phyloP scores from a whole-genome alignment of 2,888 invertebrate species.

The Agrypnus murinus region DNA sequence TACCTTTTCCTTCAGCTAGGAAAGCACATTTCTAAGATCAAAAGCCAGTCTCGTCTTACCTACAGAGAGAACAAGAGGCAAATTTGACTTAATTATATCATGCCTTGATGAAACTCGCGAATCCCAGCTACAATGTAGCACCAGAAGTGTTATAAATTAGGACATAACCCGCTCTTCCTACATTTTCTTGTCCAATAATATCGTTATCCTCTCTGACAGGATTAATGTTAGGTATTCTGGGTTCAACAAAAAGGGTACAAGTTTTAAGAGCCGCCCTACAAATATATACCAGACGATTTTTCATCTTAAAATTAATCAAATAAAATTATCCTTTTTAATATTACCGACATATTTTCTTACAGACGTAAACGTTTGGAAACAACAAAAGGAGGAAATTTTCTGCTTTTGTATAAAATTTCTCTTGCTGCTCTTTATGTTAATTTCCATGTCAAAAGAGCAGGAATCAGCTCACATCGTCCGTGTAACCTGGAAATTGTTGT shows the following conservation, averaged over 20 bases:
- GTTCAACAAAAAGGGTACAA: slow-evolving; percentile 9
- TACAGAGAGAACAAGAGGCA: slow-evolving; percentile 33
- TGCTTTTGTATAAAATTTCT: slow-evolving; percentile 15
- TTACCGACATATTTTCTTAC: slow-evolving; percentile 5
- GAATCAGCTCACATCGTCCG: slow-evolving; percentile 36
- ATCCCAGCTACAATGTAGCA: slow-evolving; percentile 38
- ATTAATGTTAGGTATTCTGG: slow-evolving; percentile 13
- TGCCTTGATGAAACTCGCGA: slow-evolving; percentile 37
- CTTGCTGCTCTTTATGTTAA: slow-evolving; percentile 29
- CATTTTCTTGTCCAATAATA: slow-evolving; percentile 32
- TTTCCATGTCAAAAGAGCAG: slow-evolving; percentile 33
- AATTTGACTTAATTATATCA: slow-evolving; percentile 43
- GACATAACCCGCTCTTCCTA: slow-evolving; percentile 38
- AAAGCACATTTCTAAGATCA: slow-evolving; percentile 17
- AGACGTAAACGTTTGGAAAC: background rate
- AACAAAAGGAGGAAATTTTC: slow-evolving; percentile 9
- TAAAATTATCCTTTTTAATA: background rate
- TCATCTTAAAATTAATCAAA: background rate
- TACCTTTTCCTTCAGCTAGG: slow-evolving; percentile 16
- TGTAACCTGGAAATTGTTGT: slow-evolving; percentile 30
- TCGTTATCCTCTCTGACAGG: slow-evolving; percentile 4
- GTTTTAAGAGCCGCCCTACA: background rate
- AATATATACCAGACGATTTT: background rate
- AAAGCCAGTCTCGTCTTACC: slow-evolving; percentile 24
- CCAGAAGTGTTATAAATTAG: slow-evolving; percentile 38